phyloP scores from a whole-genome alignment of 92 coral and sea anemone species.

The Anthopleura xanthogrammica region DNA sequence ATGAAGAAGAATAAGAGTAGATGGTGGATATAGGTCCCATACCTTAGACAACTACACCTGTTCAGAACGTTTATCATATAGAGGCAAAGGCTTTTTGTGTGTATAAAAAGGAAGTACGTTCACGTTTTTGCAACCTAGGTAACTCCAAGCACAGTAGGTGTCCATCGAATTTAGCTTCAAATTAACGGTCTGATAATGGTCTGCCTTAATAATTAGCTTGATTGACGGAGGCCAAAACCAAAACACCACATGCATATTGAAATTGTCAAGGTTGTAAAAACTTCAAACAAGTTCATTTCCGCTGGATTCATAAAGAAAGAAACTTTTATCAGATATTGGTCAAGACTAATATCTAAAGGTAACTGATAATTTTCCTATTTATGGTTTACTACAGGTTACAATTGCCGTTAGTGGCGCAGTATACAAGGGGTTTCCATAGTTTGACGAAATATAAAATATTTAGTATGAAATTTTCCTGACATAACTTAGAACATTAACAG shows the following conservation, averaged over 20 bases:
- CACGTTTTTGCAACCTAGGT: not conserved
- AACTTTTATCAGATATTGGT: not conserved
- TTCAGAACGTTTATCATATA: no score
- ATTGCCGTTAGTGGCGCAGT: not conserved
- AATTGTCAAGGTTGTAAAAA: not conserved
- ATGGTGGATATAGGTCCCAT: no score
- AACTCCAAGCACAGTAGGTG: not conserved
- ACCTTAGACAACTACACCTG: no score
- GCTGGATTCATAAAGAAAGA: not conserved
- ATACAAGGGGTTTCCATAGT: not conserved
- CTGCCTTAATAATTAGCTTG: not conserved
- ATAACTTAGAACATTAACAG: not conserved
- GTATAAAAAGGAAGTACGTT: no score
- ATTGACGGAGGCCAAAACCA: not conserved
- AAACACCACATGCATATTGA: not conserved
- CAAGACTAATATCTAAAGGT: not conserved
- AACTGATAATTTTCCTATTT: not conserved
- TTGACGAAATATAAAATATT: not conserved
- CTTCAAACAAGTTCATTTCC: not conserved
- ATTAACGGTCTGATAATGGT: no score
- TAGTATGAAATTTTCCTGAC: not conserved
- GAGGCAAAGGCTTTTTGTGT: no score
- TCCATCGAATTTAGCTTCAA: not conserved
- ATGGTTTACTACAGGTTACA: not conserved
- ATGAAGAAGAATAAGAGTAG: no score